Evolutionary conservation across 1,140 invertebrate species (phyloP).

Genomic region (Nomia melanderi): DNA sequence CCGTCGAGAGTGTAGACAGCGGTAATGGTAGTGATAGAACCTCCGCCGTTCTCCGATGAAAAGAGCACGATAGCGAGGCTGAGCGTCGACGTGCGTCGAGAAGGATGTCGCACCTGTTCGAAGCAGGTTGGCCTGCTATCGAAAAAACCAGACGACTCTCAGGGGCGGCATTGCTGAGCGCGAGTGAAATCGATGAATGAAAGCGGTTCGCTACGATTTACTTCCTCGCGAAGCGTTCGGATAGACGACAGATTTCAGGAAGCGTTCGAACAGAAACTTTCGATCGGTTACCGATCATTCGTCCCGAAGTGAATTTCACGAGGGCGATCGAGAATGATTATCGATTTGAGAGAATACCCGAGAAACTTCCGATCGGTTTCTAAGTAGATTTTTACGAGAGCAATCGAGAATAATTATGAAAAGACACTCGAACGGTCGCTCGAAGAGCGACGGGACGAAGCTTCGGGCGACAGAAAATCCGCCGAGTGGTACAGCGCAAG

Average conservation of each 20-base stretch:
- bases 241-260: too few relatives aligned
- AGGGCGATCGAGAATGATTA: neutral
- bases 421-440: neutral
- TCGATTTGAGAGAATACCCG: neutral
- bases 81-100: slow-evolving; percentile 34
- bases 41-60: slow-evolving; percentile 23
- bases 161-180: slow-evolving; percentile 37
- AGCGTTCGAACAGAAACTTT: too few relatives aligned
- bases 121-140: slow-evolving; percentile 46
- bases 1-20: slow-evolving; percentile 6
- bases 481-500: slow-evolving; percentile 10
- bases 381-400: neutral
- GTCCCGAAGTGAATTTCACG: neutral
- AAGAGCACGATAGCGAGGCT: slow-evolving; percentile 45
- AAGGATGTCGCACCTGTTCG: slow-evolving; percentile 56
- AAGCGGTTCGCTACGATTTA: slow-evolving; percentile 39
- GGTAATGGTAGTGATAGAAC: slow-evolving; percentile 44
- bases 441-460: neutral
- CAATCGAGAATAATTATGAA: neutral
- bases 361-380: too few relatives aligned
- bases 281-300: too few relatives aligned
- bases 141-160: slow-evolving; percentile 45
- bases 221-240: neutral
- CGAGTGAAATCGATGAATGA: slow-evolving; percentile 59
- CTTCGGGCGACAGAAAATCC: neutral